A percentile compares a stretch with the other conserved stretches of the same genome.
Conservation (phyloP, 1,140 invertebrate genomes). For the Saxidomus purpurata region DNA sequence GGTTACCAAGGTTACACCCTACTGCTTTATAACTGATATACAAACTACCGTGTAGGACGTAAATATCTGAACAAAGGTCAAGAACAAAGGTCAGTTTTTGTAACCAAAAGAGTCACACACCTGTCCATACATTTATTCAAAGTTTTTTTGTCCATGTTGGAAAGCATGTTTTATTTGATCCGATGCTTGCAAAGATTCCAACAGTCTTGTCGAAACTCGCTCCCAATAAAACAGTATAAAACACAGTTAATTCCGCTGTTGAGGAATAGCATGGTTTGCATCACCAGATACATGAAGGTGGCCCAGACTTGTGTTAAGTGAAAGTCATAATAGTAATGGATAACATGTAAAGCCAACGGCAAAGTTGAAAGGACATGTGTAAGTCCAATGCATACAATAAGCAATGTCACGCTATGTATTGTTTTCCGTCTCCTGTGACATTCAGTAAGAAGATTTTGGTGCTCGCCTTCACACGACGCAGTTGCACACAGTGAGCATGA, state of each 20-base stretch:
- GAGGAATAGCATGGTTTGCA: neutral
- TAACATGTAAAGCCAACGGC: neutral
- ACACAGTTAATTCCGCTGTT: conserved; percentile 10
- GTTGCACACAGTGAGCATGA: neutral
- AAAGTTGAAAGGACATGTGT: neutral
- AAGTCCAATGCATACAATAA: neutral
- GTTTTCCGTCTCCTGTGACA: neutral
- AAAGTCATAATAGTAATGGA: neutral
- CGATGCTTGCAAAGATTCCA: neutral
- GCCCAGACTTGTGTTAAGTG: neutral
- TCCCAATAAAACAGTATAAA: neutral
- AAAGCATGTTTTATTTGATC: too few relatives aligned
- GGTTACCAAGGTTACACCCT: too few relatives aligned
- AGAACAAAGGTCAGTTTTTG: too few relatives aligned
- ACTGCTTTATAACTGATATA: too few relatives aligned
- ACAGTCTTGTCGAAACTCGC: neutral
- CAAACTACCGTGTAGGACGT: too few relatives aligned
- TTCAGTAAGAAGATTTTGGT: neutral
- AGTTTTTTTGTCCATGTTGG: too few relatives aligned
- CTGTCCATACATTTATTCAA: too few relatives aligned
- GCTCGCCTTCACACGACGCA: neutral
- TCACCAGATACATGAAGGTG: neutral
- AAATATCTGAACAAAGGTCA: too few relatives aligned
- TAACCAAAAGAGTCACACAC: too few relatives aligned
- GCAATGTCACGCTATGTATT: neutral